A percentile compares a stretch with the other conserved stretches of the same genome.
Evolutionary conservation across 2,113 vertebrate species (phyloP).

Genomic region (Apteryx owenii): DNA sequence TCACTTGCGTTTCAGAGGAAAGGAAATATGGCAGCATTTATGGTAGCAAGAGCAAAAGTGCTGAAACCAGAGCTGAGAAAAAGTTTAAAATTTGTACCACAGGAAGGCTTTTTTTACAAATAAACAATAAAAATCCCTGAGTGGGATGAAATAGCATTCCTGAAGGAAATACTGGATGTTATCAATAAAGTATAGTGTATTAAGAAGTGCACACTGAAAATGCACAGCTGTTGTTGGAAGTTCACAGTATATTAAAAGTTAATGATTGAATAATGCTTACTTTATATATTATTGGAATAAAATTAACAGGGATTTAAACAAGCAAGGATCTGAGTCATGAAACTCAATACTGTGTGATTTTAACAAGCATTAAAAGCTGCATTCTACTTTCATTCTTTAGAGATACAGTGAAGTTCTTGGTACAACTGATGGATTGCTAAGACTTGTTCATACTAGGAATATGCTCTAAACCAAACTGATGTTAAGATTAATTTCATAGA

Average conservation of each 20-base stretch:
- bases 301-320: not conserved
- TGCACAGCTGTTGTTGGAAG: not conserved
- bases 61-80: conserved; percentile 11
- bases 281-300: not conserved
- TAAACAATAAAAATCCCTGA: not conserved
- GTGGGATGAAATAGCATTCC: not conserved
- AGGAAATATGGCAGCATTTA: not conserved
- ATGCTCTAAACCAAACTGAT: not conserved
- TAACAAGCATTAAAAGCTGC: not conserved
- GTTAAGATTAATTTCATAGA: not conserved
- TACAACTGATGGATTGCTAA: not conserved
- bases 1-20: conserved; percentile 26
- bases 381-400: not conserved
- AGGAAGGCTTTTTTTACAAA: not conserved
- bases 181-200: not conserved
- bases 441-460: not conserved
- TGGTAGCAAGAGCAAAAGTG: not conserved
- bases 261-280: not conserved
- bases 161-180: not conserved
- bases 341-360: not conserved
- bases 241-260: not conserved
- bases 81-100: not conserved
- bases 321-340: not conserved
- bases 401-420: not conserved
- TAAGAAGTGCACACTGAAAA: not conserved